These are phyloP conservation scores for Melanotus villosus DNA, from an alignment of 2,888 invertebrate genomes.

Conservation along the genomic window DNA sequence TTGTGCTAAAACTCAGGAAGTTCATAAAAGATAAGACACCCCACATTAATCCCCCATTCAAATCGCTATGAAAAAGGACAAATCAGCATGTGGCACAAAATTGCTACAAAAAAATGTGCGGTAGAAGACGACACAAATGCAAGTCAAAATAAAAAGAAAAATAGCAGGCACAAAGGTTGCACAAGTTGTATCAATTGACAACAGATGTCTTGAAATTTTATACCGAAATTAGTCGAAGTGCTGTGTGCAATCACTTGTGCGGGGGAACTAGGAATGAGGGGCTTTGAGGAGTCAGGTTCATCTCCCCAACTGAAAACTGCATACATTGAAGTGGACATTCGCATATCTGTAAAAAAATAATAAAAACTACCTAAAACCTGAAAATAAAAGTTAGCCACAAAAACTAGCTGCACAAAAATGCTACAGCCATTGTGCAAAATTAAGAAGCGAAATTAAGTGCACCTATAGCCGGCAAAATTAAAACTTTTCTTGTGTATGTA, in stretches of 20 bases:
- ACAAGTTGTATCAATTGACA: conserved; percentile 33
- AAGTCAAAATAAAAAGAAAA: conserved; percentile 15
- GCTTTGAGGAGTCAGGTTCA: conserved; percentile 39
- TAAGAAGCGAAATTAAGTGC: conserved; percentile 7
- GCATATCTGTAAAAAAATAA: conserved; percentile 70
- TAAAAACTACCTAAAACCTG: conserved; percentile 35
- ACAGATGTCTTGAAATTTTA: conserved; percentile 35
- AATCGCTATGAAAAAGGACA: neutral
- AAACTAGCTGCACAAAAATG: conserved; percentile 36
- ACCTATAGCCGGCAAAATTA: neutral
- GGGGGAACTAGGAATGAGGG: conserved; percentile 43
- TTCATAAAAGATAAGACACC: neutral
- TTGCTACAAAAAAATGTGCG: neutral
- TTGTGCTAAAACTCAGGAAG: too few species aligned
- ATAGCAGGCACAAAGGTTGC: conserved; percentile 27
- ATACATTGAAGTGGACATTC: conserved; percentile 81
- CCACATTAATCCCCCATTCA: too few species aligned
- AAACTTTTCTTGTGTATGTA: neutral
- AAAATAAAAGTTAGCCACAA: conserved; percentile 37
- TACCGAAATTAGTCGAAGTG: conserved; percentile 54
- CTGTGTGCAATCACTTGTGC: conserved; percentile 49
- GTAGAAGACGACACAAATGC: neutral
- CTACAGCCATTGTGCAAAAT: conserved; percentile 1
- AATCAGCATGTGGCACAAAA: neutral
- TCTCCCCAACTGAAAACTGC: conserved; percentile 68